These are phyloP conservation scores for Campoletis sonorensis DNA, from an alignment of 1,140 invertebrate genomes.

Conservation along the genomic window DNA sequence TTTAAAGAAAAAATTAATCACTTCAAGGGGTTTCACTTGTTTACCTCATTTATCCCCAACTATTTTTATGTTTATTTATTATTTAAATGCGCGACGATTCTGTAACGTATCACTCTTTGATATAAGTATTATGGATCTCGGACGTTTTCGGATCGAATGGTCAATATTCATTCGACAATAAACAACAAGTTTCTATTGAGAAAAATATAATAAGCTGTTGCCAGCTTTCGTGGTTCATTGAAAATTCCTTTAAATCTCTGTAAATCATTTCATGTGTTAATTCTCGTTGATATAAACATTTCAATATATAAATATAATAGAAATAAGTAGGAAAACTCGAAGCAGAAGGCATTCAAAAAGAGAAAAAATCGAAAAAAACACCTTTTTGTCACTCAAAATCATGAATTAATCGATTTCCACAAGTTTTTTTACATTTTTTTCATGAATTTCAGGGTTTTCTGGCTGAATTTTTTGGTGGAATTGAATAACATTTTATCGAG, in stretches of 20 bases:
- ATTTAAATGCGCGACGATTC: slow-evolving; percentile 53
- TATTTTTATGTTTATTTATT: slow-evolving; percentile 61
- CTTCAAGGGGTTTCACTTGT: background rate
- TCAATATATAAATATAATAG: no score
- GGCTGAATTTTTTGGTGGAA: no score
- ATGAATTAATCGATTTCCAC: no score
- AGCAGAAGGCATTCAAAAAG: no score
- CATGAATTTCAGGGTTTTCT: no score
- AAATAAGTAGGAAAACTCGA: no score
- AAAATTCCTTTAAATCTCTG: slow-evolving; percentile 49
- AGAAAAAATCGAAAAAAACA: no score
- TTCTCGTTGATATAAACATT: no score
- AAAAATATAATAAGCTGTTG: slow-evolving; percentile 43
- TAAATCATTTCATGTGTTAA: slow-evolving; percentile 39
- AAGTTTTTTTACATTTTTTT: no score
- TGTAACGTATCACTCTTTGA: slow-evolving; percentile 62
- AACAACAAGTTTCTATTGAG: slow-evolving; percentile 16
- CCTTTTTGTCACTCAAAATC: no score
- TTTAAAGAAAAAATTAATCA: slow-evolving; percentile 41
- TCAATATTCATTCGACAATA: slow-evolving; percentile 22
- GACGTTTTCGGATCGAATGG: slow-evolving; percentile 52
- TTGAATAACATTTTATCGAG: no score
- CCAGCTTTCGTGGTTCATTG: slow-evolving; percentile 29
- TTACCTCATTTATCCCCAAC: slow-evolving; percentile 8
- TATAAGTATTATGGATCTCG: slow-evolving; percentile 56